A percentile compares a stretch with the other conserved stretches of the same genome.
phyloP scores from a whole-genome alignment of 2,888 invertebrate genomes.

The Steinernema carpocapsae region DNA sequence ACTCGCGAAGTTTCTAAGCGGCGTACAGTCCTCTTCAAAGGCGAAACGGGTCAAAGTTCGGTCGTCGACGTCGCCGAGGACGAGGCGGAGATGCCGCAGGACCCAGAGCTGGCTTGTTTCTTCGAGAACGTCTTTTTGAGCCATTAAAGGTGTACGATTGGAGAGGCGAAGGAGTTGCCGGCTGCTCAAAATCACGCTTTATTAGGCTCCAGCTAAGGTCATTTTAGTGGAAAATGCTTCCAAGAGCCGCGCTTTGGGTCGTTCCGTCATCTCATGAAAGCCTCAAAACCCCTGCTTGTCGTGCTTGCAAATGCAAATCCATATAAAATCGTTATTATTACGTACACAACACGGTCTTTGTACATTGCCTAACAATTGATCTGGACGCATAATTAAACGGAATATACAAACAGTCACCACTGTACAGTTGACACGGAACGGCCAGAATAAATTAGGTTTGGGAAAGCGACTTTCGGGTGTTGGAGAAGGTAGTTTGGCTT shows the following conservation, averaged over 20 bases:
- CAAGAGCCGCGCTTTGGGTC: not conserved
- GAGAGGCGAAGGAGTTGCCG: not conserved
- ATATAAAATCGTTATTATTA: slow-evolving; percentile 1
- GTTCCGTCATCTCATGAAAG: not conserved
- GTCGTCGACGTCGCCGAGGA: slow-evolving; percentile 43
- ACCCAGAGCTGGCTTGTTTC: slow-evolving; percentile 48
- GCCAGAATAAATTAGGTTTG: slow-evolving; percentile 30
- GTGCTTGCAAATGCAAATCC: not conserved
- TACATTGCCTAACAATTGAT: slow-evolving; percentile 3
- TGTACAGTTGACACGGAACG: slow-evolving; percentile 28
- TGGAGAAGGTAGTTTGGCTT: slow-evolving; percentile 29
- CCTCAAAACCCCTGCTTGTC: too few species aligned
- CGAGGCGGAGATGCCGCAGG: slow-evolving; percentile 39
- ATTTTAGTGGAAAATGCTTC: not conserved
- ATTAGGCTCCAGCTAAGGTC: not conserved
- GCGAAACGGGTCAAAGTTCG: slow-evolving; percentile 43
- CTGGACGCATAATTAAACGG: not conserved
- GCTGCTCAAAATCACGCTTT: not conserved
- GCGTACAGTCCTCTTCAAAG: slow-evolving; percentile 42
- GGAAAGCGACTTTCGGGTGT: slow-evolving; percentile 21
- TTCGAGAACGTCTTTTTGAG: slow-evolving; percentile 20
- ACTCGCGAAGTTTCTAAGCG: slow-evolving; percentile 43
- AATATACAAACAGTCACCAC: slow-evolving; percentile 31
- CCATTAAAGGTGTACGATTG: not conserved
- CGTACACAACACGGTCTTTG: slow-evolving; percentile 11